phyloP scores from a whole-genome alignment of 2,113 vertebrate species.

The Bufo bufo region DNA sequence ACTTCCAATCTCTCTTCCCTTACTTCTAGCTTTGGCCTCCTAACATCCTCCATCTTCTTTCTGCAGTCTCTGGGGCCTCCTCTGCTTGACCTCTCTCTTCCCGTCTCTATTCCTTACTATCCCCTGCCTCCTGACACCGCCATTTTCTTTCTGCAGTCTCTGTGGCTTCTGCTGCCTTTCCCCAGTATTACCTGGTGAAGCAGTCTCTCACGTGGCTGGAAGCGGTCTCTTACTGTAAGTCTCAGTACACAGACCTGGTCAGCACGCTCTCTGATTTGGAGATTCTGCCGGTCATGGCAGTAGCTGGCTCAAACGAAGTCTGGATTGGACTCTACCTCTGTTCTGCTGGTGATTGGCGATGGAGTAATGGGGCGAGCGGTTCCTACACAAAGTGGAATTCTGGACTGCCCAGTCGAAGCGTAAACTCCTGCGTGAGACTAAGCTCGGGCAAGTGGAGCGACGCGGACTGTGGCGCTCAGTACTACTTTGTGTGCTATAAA shows the following conservation, averaged over 20 bases:
- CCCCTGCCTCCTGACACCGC: no score
- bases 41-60: no score
- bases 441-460: background rate
- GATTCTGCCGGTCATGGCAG: background rate
- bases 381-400: constrained; percentile 31
- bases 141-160: background rate
- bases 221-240: background rate
- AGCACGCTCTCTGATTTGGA: background rate
- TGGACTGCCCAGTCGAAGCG: background rate
- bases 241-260: constrained; percentile 29
- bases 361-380: background rate
- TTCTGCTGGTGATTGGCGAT: constrained; percentile 9
- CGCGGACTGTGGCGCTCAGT: background rate
- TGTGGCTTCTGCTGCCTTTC: background rate
- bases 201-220: constrained; percentile 6
- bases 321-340: constrained; percentile 29
- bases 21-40: background rate
- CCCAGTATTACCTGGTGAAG: background rate
- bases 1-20: no score
- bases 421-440: background rate
- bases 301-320: background rate
- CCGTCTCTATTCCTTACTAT: no score
- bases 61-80: no score
- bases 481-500: constrained; percentile 31
- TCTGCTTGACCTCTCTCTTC: no score